Conservation (phyloP, 2,888 invertebrate species). For the Chalcosyrphus nemorum region DNA sequence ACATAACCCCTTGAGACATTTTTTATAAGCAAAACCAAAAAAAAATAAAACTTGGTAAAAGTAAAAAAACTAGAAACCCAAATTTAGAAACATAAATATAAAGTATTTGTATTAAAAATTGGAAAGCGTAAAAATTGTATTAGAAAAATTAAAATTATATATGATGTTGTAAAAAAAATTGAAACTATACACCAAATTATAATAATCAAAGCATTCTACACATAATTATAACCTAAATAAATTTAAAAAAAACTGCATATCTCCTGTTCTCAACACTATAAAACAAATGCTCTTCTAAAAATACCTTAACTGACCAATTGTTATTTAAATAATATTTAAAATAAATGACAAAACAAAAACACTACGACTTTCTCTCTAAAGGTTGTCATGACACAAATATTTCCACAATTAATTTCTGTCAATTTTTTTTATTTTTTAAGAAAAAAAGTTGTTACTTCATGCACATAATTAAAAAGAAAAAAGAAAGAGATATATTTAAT, state of each 20-base stretch:
- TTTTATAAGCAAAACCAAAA: constrained; percentile 26
- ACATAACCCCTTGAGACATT: constrained; percentile 29
- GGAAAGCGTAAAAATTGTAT: not conserved
- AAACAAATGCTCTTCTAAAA: not conserved
- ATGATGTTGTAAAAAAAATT: constrained; percentile 5
- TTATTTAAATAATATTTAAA: constrained; percentile 14
- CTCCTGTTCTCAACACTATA: constrained; percentile 33
- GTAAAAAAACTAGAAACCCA: not conserved
- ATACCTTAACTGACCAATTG: constrained; percentile 62
- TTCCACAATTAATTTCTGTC: constrained; percentile 54
- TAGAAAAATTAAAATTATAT: not conserved
- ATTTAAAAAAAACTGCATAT: constrained; percentile 42
- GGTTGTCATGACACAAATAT: constrained; percentile 59
- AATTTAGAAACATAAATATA: constrained; percentile 5
- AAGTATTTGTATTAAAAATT: constrained; percentile 26
- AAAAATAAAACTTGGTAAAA: not conserved
- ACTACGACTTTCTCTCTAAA: constrained; percentile 33
- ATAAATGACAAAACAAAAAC: not conserved
- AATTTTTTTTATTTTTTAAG: too few species aligned
- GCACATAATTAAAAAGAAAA: not conserved
- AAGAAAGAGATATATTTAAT: not conserved
- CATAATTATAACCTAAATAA: not conserved
- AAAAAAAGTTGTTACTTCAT: not conserved
- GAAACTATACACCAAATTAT: not conserved
- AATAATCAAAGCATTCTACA: constrained; percentile 19